Base-by-base conservation (phyloP, 2,888 invertebrate genomes). In the Acrobasis repandana region DNA sequence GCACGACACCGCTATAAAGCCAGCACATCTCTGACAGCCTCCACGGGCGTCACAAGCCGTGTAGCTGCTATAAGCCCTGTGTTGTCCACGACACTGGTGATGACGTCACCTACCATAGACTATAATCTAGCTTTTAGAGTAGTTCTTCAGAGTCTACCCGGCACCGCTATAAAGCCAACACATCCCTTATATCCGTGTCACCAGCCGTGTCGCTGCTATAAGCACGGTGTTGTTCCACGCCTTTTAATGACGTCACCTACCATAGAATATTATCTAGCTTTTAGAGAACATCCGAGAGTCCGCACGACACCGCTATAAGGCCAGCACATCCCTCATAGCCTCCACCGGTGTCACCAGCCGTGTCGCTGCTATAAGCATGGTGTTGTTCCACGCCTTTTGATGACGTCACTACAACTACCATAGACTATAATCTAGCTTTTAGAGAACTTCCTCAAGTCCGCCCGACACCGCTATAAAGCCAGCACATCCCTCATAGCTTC, bases 51-150 rank as follows among this genome's bases (percentile, higher is more conserved):
- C 4, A 87, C 83, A 9, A 92, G 68, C 60, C 83, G 80, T 0
- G 90, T 91, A 1, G 88, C 78, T 0, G 91, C 93, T 1, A 93
- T 78, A 0, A 90, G 65, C 9, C 92, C 82, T 0, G 85, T 80
- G 38, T 87, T 87, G 65, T n/a, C 28, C 28, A 28, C 28, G 28
- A 1, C 92, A 92, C 0, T 89, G n/a, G n/a, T 92, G 63, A 92
- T 90, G 4, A 91, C 85, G 6, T 28, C 4, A 20, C 4, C 20
- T 20, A 20, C 20, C 20, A 20, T 20, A 20, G 20, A 20, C 20
- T 3, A 38, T 14, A 38, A 11, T 38, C 38, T 38, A 38, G 38
- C 11, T 11, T 38, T 38, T 43, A 43, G 43, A 43, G 43, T 4
- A 43, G 1, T 11, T 14, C 43, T 36, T 36, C 11, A 9, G 36